Evolutionary conservation across 2,888 invertebrate species (phyloP).

Genomic region (Anthophora plumipes): DNA sequence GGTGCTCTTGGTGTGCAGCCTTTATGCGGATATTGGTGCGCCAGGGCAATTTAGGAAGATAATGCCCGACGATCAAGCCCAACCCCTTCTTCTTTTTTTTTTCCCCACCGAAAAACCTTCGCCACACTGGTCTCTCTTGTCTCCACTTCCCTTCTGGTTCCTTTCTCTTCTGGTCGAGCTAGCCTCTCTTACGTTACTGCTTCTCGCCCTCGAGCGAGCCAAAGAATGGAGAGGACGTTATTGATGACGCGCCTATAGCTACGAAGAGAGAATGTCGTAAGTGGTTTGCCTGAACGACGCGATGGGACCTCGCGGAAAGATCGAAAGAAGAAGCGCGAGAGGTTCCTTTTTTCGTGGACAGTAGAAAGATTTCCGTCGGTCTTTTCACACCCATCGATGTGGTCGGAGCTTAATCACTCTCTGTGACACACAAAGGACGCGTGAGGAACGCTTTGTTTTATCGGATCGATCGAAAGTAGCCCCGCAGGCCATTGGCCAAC

Average conservation of each 20-base stretch:
- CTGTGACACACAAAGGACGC: slow-evolving; percentile 42
- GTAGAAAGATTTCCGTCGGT: slow-evolving; percentile 48
- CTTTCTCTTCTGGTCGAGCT: background rate
- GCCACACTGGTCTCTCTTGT: background rate
- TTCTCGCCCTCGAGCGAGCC: slow-evolving; percentile 48
- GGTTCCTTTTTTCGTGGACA: slow-evolving; percentile 29
- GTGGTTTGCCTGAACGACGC: slow-evolving; percentile 28
- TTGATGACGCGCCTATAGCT: slow-evolving; percentile 72
- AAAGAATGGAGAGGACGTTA: slow-evolving; percentile 72
- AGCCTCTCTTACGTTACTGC: slow-evolving; percentile 32
- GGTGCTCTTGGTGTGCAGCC: slow-evolving; percentile 51
- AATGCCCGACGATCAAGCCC: slow-evolving; percentile 74
- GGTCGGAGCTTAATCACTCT: slow-evolving; percentile 42
- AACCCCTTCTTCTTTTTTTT: slow-evolving; percentile 64
- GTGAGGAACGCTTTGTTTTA: slow-evolving; percentile 54
- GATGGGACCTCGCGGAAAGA: slow-evolving; percentile 45
- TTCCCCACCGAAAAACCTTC: slow-evolving; percentile 54
- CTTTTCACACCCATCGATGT: slow-evolving; percentile 42
- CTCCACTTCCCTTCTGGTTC: background rate
- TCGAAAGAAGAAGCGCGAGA: background rate
- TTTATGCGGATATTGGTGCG: slow-evolving; percentile 68
- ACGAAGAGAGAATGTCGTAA: slow-evolving; percentile 41
- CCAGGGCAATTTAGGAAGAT: slow-evolving; percentile 79
- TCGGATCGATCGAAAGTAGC: slow-evolving; percentile 51
- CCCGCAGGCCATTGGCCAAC: slow-evolving; percentile 17